These are phyloP conservation scores for Tinamus guttatus DNA, from an alignment of 2,113 vertebrate species.

Conservation along the genomic window DNA sequence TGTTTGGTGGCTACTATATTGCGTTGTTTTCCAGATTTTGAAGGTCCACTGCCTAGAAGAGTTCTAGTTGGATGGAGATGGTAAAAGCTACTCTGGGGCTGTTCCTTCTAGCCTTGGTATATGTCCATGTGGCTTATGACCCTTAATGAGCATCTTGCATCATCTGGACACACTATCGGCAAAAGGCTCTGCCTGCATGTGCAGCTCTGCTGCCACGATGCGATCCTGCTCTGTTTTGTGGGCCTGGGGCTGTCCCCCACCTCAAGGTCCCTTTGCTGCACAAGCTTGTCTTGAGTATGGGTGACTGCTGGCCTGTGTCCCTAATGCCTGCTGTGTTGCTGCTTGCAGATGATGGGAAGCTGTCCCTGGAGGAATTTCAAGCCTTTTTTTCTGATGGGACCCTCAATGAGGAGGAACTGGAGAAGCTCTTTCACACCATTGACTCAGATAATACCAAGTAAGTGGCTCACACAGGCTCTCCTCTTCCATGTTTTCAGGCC, in stretches of 20 bases:
- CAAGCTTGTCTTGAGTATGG: background rate
- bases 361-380: conserved; percentile 98
- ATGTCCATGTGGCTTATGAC: background rate
- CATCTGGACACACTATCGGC: background rate
- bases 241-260: too few species aligned
- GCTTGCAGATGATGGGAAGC: conserved; percentile 92
- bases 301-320: background rate
- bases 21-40: background rate
- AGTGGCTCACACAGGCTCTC: background rate
- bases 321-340: background rate
- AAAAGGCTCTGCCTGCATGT: fast-evolving
- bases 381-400: conserved; percentile 96
- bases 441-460: conserved; percentile 98
- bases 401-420: conserved; percentile 93
- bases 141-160: background rate
- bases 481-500: background rate
- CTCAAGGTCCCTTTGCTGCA: too few species aligned
- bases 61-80: background rate
- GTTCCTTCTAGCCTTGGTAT: background rate
- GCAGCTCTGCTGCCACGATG: too few species aligned
- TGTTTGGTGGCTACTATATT: background rate
- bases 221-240: too few species aligned
- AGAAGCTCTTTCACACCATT: conserved; percentile 95
- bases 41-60: background rate
- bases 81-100: background rate